Conservation (phyloP, 1,140 invertebrate genomes). For the Drosophila paulistorum region DNA sequence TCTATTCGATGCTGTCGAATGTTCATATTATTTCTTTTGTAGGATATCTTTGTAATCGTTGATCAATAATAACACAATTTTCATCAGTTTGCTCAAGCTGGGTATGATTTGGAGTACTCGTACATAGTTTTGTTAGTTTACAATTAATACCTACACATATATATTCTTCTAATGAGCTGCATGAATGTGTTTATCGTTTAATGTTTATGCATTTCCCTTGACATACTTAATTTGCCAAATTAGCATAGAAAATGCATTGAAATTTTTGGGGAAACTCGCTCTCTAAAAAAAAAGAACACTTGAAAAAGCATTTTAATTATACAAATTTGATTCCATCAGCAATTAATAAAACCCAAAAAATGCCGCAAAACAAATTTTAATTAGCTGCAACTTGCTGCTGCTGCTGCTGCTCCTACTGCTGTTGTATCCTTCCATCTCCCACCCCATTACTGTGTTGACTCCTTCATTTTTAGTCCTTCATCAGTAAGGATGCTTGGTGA, state of each 20-base stretch:
- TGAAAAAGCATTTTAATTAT: conserved; percentile 49
- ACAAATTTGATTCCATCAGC: conserved; percentile 48
- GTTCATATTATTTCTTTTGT: conserved; percentile 48
- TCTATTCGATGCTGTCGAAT: conserved; percentile 9
- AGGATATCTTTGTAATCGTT: conserved; percentile 66
- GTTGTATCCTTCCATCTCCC: background rate
- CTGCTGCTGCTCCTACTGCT: conserved; percentile 10
- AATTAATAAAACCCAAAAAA: conserved; percentile 56
- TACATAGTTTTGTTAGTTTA: background rate
- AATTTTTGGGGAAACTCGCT: conserved; percentile 9
- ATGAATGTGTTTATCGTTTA: conserved; percentile 17
- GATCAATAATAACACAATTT: conserved; percentile 38
- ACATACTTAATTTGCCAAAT: conserved; percentile 7
- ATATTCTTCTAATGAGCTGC: conserved; percentile 19
- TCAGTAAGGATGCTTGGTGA: conserved; percentile 35
- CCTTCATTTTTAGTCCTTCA: conserved; percentile 4
- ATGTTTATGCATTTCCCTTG: background rate
- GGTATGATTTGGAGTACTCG: conserved; percentile 50
- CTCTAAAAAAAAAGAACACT: background rate
- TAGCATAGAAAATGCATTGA: conserved; percentile 14
- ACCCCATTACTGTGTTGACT: conserved; percentile 9
- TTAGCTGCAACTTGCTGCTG: conserved; percentile 39
- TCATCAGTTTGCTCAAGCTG: conserved; percentile 41
- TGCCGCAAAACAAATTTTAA: conserved; percentile 59
- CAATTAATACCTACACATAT: conserved; percentile 36